Conservation (phyloP, 2,113 vertebrate genomes). For the Lanius ludovicianus region DNA sequence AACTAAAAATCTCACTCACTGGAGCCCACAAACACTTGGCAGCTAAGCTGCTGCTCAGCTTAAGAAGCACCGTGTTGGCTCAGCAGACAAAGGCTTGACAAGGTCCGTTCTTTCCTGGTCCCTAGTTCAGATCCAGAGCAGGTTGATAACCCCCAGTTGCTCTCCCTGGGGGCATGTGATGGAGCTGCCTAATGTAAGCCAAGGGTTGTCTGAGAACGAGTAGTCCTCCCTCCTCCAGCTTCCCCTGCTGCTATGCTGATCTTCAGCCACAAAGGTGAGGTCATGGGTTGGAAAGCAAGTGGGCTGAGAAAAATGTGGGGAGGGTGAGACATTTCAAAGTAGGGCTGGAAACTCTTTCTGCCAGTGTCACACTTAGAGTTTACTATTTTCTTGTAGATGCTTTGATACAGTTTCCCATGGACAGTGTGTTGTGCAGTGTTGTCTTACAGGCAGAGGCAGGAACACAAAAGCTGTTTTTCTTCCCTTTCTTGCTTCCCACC, state of each 20-base stretch:
- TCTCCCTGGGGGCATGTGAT: background rate
- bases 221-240: background rate
- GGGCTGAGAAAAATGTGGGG: background rate
- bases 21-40: background rate
- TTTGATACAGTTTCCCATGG: background rate
- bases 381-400: background rate
- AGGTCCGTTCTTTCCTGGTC: background rate
- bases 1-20: background rate
- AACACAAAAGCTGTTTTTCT: background rate
- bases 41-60: background rate
- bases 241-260: background rate
- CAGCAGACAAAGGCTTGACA: accelerated
- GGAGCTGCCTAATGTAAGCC: background rate
- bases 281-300: accelerated
- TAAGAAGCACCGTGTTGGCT: background rate
- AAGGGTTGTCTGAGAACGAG: background rate
- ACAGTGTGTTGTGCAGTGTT: background rate
- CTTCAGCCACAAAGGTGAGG: background rate
- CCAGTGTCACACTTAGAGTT: too few species aligned
- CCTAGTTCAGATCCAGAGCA: background rate
- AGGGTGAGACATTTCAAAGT: background rate
- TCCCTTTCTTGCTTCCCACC: background rate
- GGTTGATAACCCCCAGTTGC: background rate
- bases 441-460: background rate
- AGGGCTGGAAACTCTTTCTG: background rate